A percentile compares a stretch with the other conserved stretches of the same genome.
Evolutionary conservation across 1,140 invertebrate genomes (phyloP).

Genomic region (Pseudobourletiella spinata): DNA sequence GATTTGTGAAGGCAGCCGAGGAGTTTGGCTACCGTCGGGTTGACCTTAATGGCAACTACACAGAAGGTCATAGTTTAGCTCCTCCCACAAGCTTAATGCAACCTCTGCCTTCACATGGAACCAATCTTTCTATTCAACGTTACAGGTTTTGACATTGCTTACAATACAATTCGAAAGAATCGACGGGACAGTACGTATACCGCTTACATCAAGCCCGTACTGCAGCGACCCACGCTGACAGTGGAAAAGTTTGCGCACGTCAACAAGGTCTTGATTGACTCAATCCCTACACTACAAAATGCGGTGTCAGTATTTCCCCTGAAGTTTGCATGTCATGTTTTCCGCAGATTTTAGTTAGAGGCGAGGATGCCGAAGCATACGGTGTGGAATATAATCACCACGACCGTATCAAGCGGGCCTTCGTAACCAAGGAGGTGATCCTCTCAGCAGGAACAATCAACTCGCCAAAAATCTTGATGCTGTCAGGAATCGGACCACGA

Average conservation of each 20-base stretch:
- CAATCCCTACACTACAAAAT: too few species aligned
- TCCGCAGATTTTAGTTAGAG: not conserved
- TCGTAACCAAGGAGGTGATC: conserved; percentile 18
- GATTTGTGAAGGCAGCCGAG: conserved; percentile 64
- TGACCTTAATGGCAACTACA: conserved; percentile 63
- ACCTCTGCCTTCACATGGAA: not conserved
- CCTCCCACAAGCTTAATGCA: not conserved
- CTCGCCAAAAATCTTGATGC: too few species aligned
- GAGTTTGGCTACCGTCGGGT: conserved; percentile 77
- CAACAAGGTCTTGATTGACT: too few species aligned
- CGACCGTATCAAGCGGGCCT: not conserved
- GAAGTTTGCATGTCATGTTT: too few species aligned
- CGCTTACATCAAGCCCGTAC: conserved; percentile 20
- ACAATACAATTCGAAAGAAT: conserved; percentile 14
- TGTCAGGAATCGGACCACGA: too few species aligned
- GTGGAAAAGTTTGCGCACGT: conserved; percentile 29
- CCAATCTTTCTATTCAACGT: not conserved
- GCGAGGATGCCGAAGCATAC: conserved; percentile 2
- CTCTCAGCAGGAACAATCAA: conserved; percentile 9
- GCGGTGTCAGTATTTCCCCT: too few species aligned
- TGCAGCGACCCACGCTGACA: conserved; percentile 7
- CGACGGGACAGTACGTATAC: conserved; percentile 13
- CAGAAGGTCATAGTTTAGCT: conserved; percentile 9
- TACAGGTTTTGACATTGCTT: conserved; percentile 23
- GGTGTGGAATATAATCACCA: conserved; percentile 25